Conservation (phyloP, 37 sponge, comb jelly and placozoan species). For the Cladorhizidae sp. region DNA sequence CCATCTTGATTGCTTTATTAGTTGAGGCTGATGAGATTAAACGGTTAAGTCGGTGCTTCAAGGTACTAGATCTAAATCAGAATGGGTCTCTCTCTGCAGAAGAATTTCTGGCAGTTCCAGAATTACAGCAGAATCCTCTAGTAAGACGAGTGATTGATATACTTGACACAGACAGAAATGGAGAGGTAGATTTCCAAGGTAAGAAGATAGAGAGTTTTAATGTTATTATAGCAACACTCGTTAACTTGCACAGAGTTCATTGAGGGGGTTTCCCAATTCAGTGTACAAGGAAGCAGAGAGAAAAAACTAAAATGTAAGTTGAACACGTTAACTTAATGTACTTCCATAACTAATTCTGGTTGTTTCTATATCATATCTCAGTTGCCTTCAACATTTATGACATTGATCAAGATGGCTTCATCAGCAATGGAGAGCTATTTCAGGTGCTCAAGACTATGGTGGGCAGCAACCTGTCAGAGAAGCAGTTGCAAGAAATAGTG, state of each 20-base stretch:
- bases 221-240: neutral
- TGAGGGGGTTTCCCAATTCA: conserved; percentile 95
- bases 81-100: conserved; percentile 94
- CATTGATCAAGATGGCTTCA: conserved; percentile 98
- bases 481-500: conserved; percentile 98
- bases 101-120: conserved; percentile 96
- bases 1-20: neutral
- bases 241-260: conserved; percentile 83
- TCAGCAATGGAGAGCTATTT: conserved; percentile 97
- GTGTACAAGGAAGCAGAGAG: conserved; percentile 92
- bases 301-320: conserved; percentile 91
- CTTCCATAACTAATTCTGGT: neutral
- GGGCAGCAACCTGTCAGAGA: conserved; percentile 96
- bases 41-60: conserved; percentile 90
- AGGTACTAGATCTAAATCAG: conserved; percentile 92
- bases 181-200: conserved; percentile 98
- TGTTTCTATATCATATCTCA: conserved; percentile 12
- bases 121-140: conserved; percentile 98
- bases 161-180: conserved; percentile 97
- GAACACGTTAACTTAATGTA: neutral
- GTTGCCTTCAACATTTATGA: conserved; percentile 99
- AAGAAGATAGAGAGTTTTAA: neutral
- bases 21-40: conserved; percentile 93
- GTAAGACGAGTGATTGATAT: conserved; percentile 96
- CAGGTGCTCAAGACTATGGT: conserved; percentile 99